Evolutionary conservation across 2,113 vertebrate genomes (phyloP), one percentile per base, ranked within the genome.

Genomic region (Burhinus bistriatus): DNA sequence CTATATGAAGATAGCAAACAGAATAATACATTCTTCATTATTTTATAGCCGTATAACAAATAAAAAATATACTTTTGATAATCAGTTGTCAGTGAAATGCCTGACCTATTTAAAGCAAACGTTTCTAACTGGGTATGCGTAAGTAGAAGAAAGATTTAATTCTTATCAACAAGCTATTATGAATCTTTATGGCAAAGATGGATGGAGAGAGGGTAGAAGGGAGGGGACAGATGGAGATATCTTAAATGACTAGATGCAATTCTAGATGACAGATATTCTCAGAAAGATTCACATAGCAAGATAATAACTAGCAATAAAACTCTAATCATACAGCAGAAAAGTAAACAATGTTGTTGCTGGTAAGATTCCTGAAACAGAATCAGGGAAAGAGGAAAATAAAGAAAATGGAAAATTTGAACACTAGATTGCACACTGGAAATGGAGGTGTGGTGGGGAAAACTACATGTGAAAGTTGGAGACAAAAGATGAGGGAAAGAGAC

Each of bases 281-380:
- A 70, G 57, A 92, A 92, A 80, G 44, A 85, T 47, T 76, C 54
- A 77, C 17, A 52, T 34, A 68, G 69, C 34, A 72, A 87, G 62
- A 62, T 83, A 95, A 91, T 82, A 89, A 36, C 70, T 73, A 51
- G 65, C 89, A 96, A 83, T 92, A 71, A 95, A 86, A 82, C 34
- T 81, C 36, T 89, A 93, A 68, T 92, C 17, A 61, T 61, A 65
- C 5, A 51, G 22, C 52, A 72, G 36, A 29, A 76, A 93, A 87
- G 47, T 36, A 80, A 45, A 85, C n/a, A 92, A 92, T 42, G 49
- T 2, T 0, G 27, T 59, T 89, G 29, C 40, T 83, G 38, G 14
- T 82, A 81, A 66, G n/a, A 64, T 40, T 84, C 30, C 71, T 89
- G 83, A 82, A 82, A 64, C 20, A 70, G 55, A 80, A 94, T 64